These are phyloP conservation scores for Adela reaumurella DNA, from an alignment of 2,888 invertebrate species.

Conservation along the genomic window DNA sequence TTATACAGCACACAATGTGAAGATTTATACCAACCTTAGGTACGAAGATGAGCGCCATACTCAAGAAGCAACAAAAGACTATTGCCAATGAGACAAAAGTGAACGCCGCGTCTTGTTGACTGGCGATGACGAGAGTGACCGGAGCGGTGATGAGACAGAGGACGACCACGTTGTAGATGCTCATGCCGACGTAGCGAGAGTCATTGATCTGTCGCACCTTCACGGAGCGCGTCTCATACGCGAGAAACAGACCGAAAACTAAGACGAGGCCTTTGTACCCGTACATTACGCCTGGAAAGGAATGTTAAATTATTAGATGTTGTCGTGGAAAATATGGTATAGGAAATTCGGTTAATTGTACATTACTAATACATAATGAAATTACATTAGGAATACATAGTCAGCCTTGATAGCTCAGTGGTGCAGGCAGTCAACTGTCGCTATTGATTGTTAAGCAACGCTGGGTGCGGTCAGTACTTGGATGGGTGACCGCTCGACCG, in stretches of 20 bases:
- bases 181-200: slow-evolving; percentile 97
- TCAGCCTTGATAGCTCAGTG: too few relatives aligned
- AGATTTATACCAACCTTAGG: slow-evolving; percentile 88
- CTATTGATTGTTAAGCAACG: too few relatives aligned
- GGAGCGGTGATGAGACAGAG: slow-evolving; percentile 97
- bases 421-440: too few relatives aligned
- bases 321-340: too few relatives aligned
- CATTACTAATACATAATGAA: too few relatives aligned
- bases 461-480: too few relatives aligned
- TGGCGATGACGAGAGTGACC: slow-evolving; percentile 94
- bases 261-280: slow-evolving; percentile 96
- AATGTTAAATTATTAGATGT: too few relatives aligned
- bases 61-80: slow-evolving; percentile 96
- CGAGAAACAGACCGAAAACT: slow-evolving; percentile 94
- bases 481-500: too few relatives aligned
- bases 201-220: slow-evolving; percentile 98
- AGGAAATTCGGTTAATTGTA: too few relatives aligned
- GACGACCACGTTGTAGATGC: slow-evolving; percentile 98
- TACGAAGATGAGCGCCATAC: slow-evolving; percentile 97
- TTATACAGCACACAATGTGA: too few relatives aligned
- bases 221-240: slow-evolving; percentile 96
- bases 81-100: slow-evolving; percentile 95
- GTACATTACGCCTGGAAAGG: slow-evolving; percentile 78
- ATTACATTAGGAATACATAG: too few relatives aligned
- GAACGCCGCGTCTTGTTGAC: slow-evolving; percentile 96